Evolutionary conservation across 1,140 invertebrate genomes (phyloP).

Genomic region (Andrena cerasifolii): DNA sequence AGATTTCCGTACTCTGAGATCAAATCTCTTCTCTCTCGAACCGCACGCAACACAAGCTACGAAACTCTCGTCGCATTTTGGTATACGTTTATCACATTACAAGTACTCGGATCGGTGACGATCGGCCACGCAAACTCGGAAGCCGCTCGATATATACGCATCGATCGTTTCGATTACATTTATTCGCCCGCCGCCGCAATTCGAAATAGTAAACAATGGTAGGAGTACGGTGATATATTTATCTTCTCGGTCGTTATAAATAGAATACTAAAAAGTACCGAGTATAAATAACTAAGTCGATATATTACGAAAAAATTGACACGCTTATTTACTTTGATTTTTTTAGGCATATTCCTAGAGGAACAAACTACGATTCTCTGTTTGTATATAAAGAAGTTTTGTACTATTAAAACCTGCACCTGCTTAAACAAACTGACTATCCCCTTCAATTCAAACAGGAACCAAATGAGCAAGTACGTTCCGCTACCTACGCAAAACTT

Average conservation of each 20-base stretch:
- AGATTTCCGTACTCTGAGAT: neutral
- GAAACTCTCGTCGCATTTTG: neutral
- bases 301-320: neutral
- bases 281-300: neutral
- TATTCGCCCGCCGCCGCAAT: neutral
- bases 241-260: constrained; percentile 9
- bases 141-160: neutral
- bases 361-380: constrained; percentile 22
- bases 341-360: constrained; percentile 10
- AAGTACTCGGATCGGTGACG: neutral
- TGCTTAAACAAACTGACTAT: neutral
- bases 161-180: constrained; percentile 1
- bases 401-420: constrained; percentile 39
- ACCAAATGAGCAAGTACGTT: constrained; percentile 8
- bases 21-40: neutral
- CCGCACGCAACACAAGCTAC: neutral
- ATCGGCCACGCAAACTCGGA: neutral
- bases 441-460: neutral
- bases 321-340: constrained; percentile 8
- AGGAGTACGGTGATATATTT: constrained; percentile 7
- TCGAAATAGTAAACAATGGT: neutral
- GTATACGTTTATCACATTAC: constrained; percentile 26
- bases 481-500: neutral
- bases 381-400: constrained; percentile 28
- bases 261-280: neutral